These are phyloP conservation scores for Ancistrus triradiatus DNA, from an alignment of 2,113 vertebrate species.

Conservation along the genomic window DNA sequence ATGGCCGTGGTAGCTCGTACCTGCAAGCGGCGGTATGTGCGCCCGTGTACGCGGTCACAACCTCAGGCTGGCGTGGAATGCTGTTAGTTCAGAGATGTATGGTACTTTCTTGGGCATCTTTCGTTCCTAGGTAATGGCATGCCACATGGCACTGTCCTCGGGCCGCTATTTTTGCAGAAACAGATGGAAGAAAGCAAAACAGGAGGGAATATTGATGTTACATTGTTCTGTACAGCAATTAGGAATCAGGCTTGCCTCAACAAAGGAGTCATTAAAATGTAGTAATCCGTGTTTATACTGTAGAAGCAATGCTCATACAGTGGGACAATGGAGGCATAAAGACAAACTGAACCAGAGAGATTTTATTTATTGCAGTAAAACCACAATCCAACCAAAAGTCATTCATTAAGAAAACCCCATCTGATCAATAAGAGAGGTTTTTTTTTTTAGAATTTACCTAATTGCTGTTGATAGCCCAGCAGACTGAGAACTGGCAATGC, in stretches of 20 bases:
- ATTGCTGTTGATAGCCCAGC: not conserved
- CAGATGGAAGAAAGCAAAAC: slow-evolving; percentile 39
- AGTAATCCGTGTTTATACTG: too few relatives aligned
- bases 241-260: too few relatives aligned
- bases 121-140: slow-evolving; percentile 12
- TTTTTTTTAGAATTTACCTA: too few relatives aligned
- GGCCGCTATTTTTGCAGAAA: slow-evolving; percentile 14
- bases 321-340: too few relatives aligned
- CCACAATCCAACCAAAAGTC: too few relatives aligned
- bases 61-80: slow-evolving; percentile 19
- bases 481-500: slow-evolving; percentile 3
- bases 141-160: slow-evolving; percentile 39
- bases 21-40: slow-evolving; percentile 11
- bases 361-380: too few relatives aligned
- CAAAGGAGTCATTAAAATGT: too few relatives aligned
- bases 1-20: slow-evolving; percentile 27
- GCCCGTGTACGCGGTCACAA: not conserved
- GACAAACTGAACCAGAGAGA: too few relatives aligned
- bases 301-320: too few relatives aligned
- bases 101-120: slow-evolving; percentile 12
- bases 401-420: too few relatives aligned
- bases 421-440: too few relatives aligned
- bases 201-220: slow-evolving; percentile 5
- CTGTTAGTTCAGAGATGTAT: slow-evolving; percentile 17
- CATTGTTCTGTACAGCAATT: too few relatives aligned